Conservation (phyloP, 2,888 invertebrate species). For the Sylvicola fuscatus region DNA sequence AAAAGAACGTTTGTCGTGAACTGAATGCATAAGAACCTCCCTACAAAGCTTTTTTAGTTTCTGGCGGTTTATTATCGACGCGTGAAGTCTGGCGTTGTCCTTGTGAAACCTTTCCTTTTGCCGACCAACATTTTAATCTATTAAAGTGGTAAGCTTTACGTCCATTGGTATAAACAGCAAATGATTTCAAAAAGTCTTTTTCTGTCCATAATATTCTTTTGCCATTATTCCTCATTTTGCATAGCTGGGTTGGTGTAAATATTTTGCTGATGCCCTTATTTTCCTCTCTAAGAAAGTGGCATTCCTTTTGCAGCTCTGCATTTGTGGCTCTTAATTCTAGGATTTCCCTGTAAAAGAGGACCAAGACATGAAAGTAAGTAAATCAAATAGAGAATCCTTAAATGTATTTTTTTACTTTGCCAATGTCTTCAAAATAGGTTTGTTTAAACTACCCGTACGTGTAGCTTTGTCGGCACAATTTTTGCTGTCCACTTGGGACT, state of each 20-base stretch:
- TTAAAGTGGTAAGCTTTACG: conserved; percentile 1
- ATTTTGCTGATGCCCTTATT: conserved; percentile 2
- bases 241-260: conserved; percentile 1
- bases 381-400: too few species aligned
- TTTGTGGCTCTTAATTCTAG: too few species aligned
- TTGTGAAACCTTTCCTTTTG: too few species aligned
- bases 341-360: too few species aligned
- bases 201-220: conserved; percentile 1
- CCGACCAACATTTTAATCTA: conserved; percentile 3
- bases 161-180: conserved; percentile 2
- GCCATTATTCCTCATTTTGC: conserved; percentile 1
- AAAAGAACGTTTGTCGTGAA: too few species aligned
- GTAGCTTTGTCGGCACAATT: background rate
- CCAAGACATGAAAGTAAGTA: too few species aligned
- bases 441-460: too few species aligned
- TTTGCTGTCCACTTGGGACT: background rate
- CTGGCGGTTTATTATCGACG: too few species aligned
- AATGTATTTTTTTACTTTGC: too few species aligned
- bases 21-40: too few species aligned
- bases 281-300: background rate
- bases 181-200: background rate
- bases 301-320: background rate
- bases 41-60: too few species aligned
- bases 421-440: background rate
- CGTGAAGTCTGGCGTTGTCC: too few species aligned